phyloP scores from a whole-genome alignment of 1,140 invertebrate species.

The Steinernema khuongi region DNA sequence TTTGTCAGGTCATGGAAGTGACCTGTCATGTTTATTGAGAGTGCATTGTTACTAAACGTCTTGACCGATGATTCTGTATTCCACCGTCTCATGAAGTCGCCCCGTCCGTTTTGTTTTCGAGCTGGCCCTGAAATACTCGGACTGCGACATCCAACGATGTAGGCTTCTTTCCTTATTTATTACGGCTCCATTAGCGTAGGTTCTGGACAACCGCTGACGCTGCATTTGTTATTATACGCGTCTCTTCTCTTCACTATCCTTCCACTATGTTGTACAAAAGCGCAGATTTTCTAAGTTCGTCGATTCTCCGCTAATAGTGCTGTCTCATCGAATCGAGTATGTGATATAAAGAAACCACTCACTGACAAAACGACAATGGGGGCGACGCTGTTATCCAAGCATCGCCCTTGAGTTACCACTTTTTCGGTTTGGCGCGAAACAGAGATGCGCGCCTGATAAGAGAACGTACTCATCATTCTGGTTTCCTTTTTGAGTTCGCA shows the following conservation, averaged over 20 bases:
- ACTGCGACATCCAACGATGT: background rate
- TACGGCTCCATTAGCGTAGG: background rate
- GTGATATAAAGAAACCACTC: too few relatives aligned
- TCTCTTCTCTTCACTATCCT: background rate
- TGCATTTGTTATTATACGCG: background rate
- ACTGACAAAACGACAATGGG: too few relatives aligned
- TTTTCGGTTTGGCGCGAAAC: too few relatives aligned
- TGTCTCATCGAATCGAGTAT: too few relatives aligned
- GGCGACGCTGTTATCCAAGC: too few relatives aligned
- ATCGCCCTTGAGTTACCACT: too few relatives aligned
- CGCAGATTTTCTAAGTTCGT: background rate
- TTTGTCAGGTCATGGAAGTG: background rate
- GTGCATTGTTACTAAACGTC: too few relatives aligned
- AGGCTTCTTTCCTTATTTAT: background rate
- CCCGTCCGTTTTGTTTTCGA: background rate
- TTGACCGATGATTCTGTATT: too few relatives aligned
- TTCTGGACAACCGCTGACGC: slow-evolving; percentile 1
- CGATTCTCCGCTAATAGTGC: background rate
- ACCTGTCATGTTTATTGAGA: too few relatives aligned
- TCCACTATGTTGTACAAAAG: slow-evolving; percentile 6
- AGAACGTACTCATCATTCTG: too few relatives aligned
- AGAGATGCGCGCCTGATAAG: too few relatives aligned
- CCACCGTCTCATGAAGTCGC: background rate
- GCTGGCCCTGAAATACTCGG: background rate
- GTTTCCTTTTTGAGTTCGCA: too few relatives aligned